A percentile compares a stretch with the other conserved stretches of the same genome.
Evolutionary conservation across 1,140 invertebrate species (phyloP).

Genomic region (Drosophila micromelanica): DNA sequence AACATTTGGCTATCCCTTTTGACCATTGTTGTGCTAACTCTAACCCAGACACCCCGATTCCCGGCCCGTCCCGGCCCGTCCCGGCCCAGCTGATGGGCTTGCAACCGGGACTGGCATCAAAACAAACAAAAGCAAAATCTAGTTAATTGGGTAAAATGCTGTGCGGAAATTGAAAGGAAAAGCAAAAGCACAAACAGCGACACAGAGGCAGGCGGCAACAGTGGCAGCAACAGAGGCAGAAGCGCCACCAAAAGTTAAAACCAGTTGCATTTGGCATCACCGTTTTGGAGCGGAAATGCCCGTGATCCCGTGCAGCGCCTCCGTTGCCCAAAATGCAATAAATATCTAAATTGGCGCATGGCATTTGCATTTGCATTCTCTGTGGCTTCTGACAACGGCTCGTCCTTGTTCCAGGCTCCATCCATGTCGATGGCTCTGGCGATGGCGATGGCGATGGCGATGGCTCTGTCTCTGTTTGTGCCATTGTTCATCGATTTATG

Average conservation of each 20-base stretch:
- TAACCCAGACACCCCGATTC: slow-evolving; percentile 6
- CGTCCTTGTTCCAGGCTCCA: background rate
- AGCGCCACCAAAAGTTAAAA: slow-evolving; percentile 32
- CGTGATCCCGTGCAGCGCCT: slow-evolving; percentile 16
- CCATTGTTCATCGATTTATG: slow-evolving; percentile 81
- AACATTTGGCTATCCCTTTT: slow-evolving; percentile 21
- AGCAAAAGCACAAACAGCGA: slow-evolving; percentile 46
- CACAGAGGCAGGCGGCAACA: background rate
- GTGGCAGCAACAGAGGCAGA: slow-evolving; percentile 2
- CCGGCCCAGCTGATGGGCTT: slow-evolving; percentile 8
- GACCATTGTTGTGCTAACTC: slow-evolving; percentile 31
- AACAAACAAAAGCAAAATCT: slow-evolving; percentile 71
- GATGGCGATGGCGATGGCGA: slow-evolving; percentile 1
- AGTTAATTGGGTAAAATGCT: slow-evolving; percentile 80
- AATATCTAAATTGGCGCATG: slow-evolving; percentile 65
- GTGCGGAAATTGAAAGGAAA: slow-evolving; percentile 78
- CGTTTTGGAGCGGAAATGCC: slow-evolving; percentile 41
- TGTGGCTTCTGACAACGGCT: slow-evolving; percentile 8
- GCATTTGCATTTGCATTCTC: slow-evolving; percentile 15
- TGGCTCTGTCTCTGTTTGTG: slow-evolving; percentile 23
- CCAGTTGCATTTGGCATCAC: slow-evolving; percentile 28
- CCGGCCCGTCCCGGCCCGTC: no score
- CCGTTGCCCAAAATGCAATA: slow-evolving; percentile 59
- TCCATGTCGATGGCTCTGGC: background rate
- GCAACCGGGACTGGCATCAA: slow-evolving; percentile 38